phyloP scores from a whole-genome alignment of 2,797 vertebrate species.

The Bradypodion pumilum region DNA sequence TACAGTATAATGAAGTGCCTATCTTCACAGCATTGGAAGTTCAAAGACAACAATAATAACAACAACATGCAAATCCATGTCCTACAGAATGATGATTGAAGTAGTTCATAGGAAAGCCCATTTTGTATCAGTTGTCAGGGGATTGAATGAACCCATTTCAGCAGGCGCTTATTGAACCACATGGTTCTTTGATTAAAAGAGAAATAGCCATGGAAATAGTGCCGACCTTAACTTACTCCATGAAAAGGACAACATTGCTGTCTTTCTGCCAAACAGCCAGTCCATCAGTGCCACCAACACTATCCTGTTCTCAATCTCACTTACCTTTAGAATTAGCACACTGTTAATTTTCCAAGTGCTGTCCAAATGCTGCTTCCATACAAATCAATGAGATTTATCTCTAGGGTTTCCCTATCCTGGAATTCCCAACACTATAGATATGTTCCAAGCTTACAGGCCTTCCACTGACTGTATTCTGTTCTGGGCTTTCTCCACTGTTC shows the following conservation, averaged over 20 bases:
- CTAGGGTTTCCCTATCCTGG: not conserved
- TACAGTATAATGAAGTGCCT: too few species aligned
- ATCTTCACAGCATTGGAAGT: too few species aligned
- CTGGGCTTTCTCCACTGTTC: not conserved
- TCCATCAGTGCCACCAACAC: not conserved
- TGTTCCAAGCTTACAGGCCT: not conserved
- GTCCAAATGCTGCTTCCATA: constrained; percentile 8
- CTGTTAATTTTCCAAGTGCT: not conserved
- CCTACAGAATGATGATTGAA: too few species aligned
- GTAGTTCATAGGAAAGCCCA: not conserved
- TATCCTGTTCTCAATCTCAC: not conserved
- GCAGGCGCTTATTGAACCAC: not conserved
- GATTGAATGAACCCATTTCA: not conserved
- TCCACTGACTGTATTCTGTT: not conserved
- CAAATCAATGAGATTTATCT: not conserved
- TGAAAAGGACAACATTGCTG: not conserved
- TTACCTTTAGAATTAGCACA: not conserved
- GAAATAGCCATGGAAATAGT: not conserved
- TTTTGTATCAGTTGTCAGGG: not conserved
- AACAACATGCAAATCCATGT: not conserved
- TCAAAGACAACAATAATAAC: too few species aligned
- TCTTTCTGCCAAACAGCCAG: not conserved
- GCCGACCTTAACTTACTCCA: not conserved
- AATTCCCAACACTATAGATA: not conserved
- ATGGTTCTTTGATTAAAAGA: not conserved